Base-by-base conservation (phyloP, 1,140 invertebrate species). In the Drosophila parabipectinata region DNA sequence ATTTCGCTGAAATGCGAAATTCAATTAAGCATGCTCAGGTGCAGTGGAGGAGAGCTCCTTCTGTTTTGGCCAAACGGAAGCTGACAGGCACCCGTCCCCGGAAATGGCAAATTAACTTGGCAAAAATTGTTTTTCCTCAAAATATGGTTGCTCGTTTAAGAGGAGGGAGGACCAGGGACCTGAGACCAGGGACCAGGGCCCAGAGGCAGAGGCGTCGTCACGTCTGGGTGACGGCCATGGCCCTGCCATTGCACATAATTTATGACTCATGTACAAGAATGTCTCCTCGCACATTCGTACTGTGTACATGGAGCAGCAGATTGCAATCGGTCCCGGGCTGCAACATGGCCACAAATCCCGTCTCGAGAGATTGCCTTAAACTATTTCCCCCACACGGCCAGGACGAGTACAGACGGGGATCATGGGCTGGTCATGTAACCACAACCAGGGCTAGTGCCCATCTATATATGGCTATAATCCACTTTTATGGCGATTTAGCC, bases 31-130 rank as follows among this genome's bases (percentile, higher is more conserved):
- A 66, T 77, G 60, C 75, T 82, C 82, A 85, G 82, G 82, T 85
- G 82, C 78, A 67, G 66, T 59, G 60, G 58, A 26, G 30, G 39
- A 30, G 30, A 10, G 34, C 52, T 26, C 4, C 26, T 18, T 5
- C 44, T 10, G 24, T 47, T 47, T 7, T 21, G 18, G 34, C 18
- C 18, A 58, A 56, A 53, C 66, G 79, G 79, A 83, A 82, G 60
- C 79, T 79, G 75, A 47, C 79, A 52, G 50, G 39, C 67, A 73
- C 56, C 56, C 44, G 69, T 56, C 44, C 51, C 39, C 74, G 82
- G 82, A 85, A 85, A 82, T 85, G 69, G 76, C 74, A 85, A 87
- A 85, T 87, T 81, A 87, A 82, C 78, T 71, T 64, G 68, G 71
- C 48, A 87, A 68, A 82, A 87, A 58, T 58, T 56, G 74, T 72